Conservation (phyloP, 1,140 invertebrate species). For the Gonatopus flavifemur region DNA sequence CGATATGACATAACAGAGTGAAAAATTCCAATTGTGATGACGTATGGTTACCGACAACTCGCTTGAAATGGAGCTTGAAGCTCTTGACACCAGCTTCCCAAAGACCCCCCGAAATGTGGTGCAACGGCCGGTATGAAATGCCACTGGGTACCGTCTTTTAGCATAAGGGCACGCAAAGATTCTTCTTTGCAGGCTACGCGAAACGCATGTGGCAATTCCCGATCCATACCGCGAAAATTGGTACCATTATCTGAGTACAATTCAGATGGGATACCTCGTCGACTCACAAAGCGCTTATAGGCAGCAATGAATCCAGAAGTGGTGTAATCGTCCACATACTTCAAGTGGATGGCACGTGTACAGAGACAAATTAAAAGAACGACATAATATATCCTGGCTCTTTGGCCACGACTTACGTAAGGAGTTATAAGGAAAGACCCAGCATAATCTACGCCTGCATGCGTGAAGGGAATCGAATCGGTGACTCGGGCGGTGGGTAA, state of each 20-base stretch:
- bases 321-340: not conserved
- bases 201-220: not conserved
- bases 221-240: slow-evolving; percentile 4
- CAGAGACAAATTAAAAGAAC: too few relatives aligned
- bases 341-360: too few relatives aligned
- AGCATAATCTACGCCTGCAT: too few relatives aligned
- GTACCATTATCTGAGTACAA: not conserved
- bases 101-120: slow-evolving; percentile 5
- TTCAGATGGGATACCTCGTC: not conserved
- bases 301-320: slow-evolving; percentile 4
- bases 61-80: not conserved
- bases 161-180: too few relatives aligned
- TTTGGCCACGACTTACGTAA: too few relatives aligned
- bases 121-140: not conserved
- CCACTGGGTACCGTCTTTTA: not conserved
- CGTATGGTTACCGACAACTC: not conserved
- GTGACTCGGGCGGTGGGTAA: slow-evolving; percentile 35
- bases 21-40: not conserved
- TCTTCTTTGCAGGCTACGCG: not conserved
- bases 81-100: not conserved
- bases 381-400: too few relatives aligned
- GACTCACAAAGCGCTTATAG: not conserved
- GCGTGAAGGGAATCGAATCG: slow-evolving; percentile 24
- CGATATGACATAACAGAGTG: slow-evolving; percentile 1
- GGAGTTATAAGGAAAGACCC: too few relatives aligned